Conservation (phyloP, 1,140 invertebrate species). For the Drosophila funebris region DNA sequence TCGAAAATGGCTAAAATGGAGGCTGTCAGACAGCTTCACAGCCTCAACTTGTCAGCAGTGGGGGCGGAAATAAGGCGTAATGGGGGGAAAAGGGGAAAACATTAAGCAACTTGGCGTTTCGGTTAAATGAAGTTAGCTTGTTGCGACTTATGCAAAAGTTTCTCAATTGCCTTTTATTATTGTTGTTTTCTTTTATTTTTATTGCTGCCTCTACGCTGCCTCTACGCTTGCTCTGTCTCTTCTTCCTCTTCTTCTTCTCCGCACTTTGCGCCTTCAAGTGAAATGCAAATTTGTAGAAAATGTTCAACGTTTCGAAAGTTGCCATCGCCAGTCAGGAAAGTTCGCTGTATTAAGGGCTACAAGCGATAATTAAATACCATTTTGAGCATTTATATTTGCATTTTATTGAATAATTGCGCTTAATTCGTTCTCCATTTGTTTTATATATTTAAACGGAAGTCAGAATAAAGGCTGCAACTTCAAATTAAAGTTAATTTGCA, state of each 20-base stretch:
- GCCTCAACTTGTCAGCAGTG: conserved; percentile 1
- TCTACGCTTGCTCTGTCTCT: too few species aligned
- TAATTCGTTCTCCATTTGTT: conserved; percentile 46
- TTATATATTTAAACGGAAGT: conserved; percentile 2
- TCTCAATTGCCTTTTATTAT: conserved; percentile 75
- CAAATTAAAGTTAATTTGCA: background rate
- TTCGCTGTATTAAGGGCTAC: conserved; percentile 54
- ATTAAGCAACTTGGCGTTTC: conserved; percentile 51
- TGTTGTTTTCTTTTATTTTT: conserved; percentile 55
- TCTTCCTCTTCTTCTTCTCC: too few species aligned
- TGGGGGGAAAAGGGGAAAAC: background rate
- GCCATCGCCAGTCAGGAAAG: conserved; percentile 21
- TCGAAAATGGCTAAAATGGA: background rate
- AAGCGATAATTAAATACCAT: conserved; percentile 73
- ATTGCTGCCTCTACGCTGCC: conserved; percentile 33
- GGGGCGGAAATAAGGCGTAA: background rate
- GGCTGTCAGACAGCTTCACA: conserved; percentile 1
- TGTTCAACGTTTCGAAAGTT: conserved; percentile 59
- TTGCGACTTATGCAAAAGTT: conserved; percentile 77
- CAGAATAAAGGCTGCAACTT: background rate
- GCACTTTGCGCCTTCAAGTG: conserved; percentile 50
- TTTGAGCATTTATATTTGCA: conserved; percentile 72
- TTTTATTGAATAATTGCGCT: conserved; percentile 65
- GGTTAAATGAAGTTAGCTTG: conserved; percentile 72
- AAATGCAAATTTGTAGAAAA: conserved; percentile 81